Percentiles rank a stretch among this genome's conserved stretches.
These are phyloP conservation scores for Corticium candelabrum DNA, from an alignment of 37 sponge, comb jelly and placozoan genomes.

Conservation along the genomic window DNA sequence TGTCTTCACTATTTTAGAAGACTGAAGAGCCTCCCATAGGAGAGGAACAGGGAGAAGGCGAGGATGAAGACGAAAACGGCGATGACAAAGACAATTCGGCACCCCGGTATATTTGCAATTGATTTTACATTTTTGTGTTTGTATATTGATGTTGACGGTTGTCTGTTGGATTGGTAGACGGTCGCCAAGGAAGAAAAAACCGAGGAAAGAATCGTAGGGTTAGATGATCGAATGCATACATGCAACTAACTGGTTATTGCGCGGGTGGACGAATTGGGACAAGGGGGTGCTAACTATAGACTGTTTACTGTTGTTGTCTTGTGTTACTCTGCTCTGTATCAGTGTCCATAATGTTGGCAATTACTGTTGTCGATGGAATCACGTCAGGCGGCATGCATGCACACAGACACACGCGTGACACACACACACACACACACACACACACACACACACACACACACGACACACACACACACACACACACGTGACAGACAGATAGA, in stretches of 20 bases:
- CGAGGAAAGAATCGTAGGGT: neutral
- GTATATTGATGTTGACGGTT: neutral
- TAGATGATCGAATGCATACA: too few species aligned
- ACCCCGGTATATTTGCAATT: neutral
- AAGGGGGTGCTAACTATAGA: too few species aligned
- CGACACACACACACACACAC: too few species aligned
- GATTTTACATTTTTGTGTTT: neutral
- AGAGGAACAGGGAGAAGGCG: neutral
- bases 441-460: constrained; percentile 5
- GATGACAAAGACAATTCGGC: neutral
- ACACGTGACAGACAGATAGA: too few species aligned
- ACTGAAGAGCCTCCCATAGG: neutral
- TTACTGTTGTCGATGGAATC: too few species aligned
- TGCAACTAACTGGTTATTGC: too few species aligned
- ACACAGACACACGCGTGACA: too few species aligned
- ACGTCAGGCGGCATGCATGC: too few species aligned
- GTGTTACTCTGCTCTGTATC: neutral
- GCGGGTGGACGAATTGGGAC: too few species aligned
- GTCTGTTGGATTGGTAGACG: too few species aligned
- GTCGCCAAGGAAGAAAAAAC: neutral
- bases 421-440: too few species aligned
- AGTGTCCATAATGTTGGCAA: too few species aligned
- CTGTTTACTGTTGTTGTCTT: neutral
- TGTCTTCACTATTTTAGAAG: neutral
- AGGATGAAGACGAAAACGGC: constrained; percentile 15